These are phyloP conservation scores for Erebia palarica DNA, from an alignment of 2,888 invertebrate genomes.

Conservation along the genomic window DNA sequence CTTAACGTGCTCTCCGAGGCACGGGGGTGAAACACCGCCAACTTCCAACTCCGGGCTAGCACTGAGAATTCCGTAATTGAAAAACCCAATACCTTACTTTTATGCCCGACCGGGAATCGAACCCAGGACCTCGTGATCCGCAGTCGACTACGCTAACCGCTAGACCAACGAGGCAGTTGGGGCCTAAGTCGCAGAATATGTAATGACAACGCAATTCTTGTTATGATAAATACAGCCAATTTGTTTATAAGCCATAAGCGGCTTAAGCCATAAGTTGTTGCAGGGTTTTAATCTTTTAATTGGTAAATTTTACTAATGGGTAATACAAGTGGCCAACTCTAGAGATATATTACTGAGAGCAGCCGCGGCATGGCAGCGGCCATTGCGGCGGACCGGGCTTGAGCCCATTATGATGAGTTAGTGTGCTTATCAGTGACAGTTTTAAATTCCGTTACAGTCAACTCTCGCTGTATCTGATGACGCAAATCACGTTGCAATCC, in stretches of 20 bases:
- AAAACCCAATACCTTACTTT: too few relatives aligned
- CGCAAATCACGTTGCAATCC: slow-evolving; percentile 34
- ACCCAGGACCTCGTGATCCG: too few relatives aligned
- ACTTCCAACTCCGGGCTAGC: too few relatives aligned
- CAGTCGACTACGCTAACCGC: too few relatives aligned
- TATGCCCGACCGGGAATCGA: too few relatives aligned
- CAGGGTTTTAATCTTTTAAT: slow-evolving; percentile 1
- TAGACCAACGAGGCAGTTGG: too few relatives aligned
- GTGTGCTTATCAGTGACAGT: slow-evolving; percentile 61
- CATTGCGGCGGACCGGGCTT: slow-evolving; percentile 42
- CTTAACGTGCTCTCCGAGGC: too few relatives aligned
- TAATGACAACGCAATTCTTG: too few relatives aligned
- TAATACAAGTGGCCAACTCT: slow-evolving; percentile 30
- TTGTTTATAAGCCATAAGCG: neutral
- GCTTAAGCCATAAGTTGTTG: neutral
- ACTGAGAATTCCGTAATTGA: too few relatives aligned
- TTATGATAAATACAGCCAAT: too few relatives aligned
- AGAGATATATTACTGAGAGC: slow-evolving; percentile 35
- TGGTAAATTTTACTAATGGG: slow-evolving; percentile 25
- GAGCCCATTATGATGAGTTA: slow-evolving; percentile 62
- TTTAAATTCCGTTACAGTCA: slow-evolving; percentile 58
- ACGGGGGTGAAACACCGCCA: too few relatives aligned
- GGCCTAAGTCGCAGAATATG: too few relatives aligned
- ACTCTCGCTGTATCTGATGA: slow-evolving; percentile 48
- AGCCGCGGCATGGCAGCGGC: slow-evolving; percentile 44